Base-by-base conservation (phyloP, 2,888 invertebrate genomes). In the Nymphalis c-album region DNA sequence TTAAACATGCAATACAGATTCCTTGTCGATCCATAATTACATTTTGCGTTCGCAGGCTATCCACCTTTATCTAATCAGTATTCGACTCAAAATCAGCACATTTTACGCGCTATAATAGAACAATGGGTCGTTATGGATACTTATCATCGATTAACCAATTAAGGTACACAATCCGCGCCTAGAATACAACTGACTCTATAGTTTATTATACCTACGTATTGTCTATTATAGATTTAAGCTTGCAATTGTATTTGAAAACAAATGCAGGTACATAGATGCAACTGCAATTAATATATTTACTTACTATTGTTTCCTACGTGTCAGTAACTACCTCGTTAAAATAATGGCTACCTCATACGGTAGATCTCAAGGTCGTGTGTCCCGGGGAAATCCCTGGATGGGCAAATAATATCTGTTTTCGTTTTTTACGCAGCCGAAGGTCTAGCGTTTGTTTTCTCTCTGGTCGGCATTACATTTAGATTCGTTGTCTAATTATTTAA, bases 61-160 rank as follows among this genome's bases (percentile, higher is more conserved):
- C 40, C 13, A 26, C 17, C 26, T 31, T 2, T n/a, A 48, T n/a
- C n/a, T 62, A 48, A 71, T 73, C 55, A 60, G 35, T 71, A 71
- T 69, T 70, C 69, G 10, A 17, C 45, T 48, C 63, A 46, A n/a
- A 40, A n/a, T 59, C 65, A 61, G 53, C 60, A 20, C 53, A 66
- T 57, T 75, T 67, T 67, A 61, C 62, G 67, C 68, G 68, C 67
- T 66, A 70, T 69, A 59, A 50, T 53, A 57, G 65, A 51, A 78
- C 78, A 78, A 77, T 77, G 70, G 69, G 53, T 74, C 75, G 74
- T 77, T 77, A 73, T 50, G 57, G 72, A 73, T 72, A 69, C 58
- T 77, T 76, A 77, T 74, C 76, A 71, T 68, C 73, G 74, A 76
- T 77, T 78, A 75, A 67, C 74, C 74, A 75, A 75, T 72, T 74